Evolutionary conservation across 1,140 invertebrate species (phyloP).

Genomic region (Pseudoatta argentina): DNA sequence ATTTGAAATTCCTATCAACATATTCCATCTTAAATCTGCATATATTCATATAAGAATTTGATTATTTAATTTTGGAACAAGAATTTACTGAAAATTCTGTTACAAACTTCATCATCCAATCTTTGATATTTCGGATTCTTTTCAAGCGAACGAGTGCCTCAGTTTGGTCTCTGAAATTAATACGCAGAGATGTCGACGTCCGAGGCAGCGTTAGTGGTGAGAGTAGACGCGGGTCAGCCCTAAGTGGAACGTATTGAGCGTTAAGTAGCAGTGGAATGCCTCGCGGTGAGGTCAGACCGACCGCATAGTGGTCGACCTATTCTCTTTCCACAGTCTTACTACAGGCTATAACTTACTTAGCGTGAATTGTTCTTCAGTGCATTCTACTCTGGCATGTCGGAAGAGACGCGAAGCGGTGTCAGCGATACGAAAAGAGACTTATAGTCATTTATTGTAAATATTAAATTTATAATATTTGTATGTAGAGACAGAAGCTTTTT

Average conservation of each 20-base stretch:
- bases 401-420: slow-evolving; percentile 25
- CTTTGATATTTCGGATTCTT: not conserved
- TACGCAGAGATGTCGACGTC: slow-evolving; percentile 46
- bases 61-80: not conserved
- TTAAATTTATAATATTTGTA: slow-evolving; percentile 1
- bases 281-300: slow-evolving; percentile 67
- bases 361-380: slow-evolving; percentile 76
- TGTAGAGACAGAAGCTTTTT: not conserved
- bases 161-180: slow-evolving; percentile 29
- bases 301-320: slow-evolving; percentile 46
- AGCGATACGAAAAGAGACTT: slow-evolving; percentile 1
- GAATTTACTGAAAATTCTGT: not conserved
- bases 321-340: slow-evolving; percentile 68
- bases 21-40: slow-evolving; percentile 1
- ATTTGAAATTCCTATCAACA: not conserved
- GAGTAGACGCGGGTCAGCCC: slow-evolving; percentile 65
- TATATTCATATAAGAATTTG: not conserved
- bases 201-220: slow-evolving; percentile 61
- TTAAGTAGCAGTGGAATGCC: slow-evolving; percentile 79
- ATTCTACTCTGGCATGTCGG: slow-evolving; percentile 37
- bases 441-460: slow-evolving; percentile 3
- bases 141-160: not conserved
- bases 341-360: slow-evolving; percentile 76
- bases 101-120: not conserved
- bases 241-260: slow-evolving; percentile 82